Evolutionary conservation across 2,113 vertebrate species (phyloP).

Genomic region (Rhinolophus sinicus): DNA sequence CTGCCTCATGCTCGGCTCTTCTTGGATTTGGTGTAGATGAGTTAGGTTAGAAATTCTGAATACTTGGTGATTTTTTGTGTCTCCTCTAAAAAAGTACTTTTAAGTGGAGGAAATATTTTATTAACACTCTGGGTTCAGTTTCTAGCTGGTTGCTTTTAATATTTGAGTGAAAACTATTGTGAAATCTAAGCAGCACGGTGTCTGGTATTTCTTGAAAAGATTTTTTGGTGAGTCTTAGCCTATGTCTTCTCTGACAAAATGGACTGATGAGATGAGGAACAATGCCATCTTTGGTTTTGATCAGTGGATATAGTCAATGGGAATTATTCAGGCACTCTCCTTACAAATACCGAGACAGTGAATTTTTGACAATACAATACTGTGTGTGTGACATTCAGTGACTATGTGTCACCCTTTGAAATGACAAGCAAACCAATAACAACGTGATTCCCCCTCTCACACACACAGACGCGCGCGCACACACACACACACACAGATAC

Average conservation of each 20-base stretch:
- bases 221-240: background rate
- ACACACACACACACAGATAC: background rate
- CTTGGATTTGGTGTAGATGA: background rate
- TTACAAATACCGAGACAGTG: background rate
- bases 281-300: background rate
- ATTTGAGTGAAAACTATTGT: slow-evolving; percentile 17
- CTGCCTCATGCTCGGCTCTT: background rate
- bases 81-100: slow-evolving; percentile 14
- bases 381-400: background rate
- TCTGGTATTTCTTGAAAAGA: background rate
- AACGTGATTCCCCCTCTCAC: no score
- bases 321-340: background rate
- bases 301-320: background rate
- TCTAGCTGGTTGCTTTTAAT: slow-evolving; percentile 51
- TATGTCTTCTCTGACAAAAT: slow-evolving; percentile 2
- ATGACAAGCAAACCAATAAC: background rate
- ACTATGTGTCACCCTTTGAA: background rate
- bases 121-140: slow-evolving; percentile 10
- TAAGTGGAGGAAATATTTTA: slow-evolving; percentile 49
- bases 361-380: background rate
- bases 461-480: no score
- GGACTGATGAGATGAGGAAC: background rate
- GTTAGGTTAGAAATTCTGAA: background rate
- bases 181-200: background rate
- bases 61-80: background rate